A percentile compares a stretch with the other conserved stretches of the same genome.
phyloP scores from a whole-genome alignment of 2,113 vertebrate species.

The Bujurquina vittata region DNA sequence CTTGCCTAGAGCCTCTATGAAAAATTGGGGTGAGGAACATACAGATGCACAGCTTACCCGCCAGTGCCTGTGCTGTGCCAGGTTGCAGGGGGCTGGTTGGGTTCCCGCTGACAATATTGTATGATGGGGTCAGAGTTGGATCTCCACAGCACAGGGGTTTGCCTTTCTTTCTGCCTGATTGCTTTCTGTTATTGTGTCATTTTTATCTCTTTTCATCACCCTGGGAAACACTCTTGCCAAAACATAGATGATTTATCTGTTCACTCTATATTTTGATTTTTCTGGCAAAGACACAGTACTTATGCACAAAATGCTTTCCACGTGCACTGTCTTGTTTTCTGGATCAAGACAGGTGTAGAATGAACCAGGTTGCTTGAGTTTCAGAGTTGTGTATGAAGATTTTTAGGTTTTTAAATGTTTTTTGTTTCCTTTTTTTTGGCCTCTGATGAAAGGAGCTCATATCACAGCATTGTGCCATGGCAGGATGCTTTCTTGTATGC shows the following conservation, averaged over 20 bases:
- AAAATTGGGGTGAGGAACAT: constrained; percentile 60
- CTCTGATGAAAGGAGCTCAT: constrained; percentile 65
- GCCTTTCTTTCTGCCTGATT: constrained; percentile 75
- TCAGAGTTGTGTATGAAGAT: constrained; percentile 60
- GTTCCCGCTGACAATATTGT: constrained; percentile 66
- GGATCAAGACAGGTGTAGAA: constrained; percentile 56
- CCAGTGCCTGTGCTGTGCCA: constrained; percentile 69
- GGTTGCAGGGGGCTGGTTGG: constrained; percentile 63
- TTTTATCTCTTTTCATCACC: constrained; percentile 57
- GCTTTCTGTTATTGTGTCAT: constrained; percentile 64
- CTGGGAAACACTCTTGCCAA: constrained; percentile 66
- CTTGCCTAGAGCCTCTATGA: constrained; percentile 64
- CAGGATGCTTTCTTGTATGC: constrained; percentile 77
- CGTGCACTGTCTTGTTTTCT: constrained; percentile 68
- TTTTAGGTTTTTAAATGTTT: constrained; percentile 67
- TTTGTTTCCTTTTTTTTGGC: constrained; percentile 46
- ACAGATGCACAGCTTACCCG: constrained; percentile 70
- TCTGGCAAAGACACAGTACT: constrained; percentile 70
- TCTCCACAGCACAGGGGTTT: constrained; percentile 79
- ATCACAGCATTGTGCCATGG: constrained; percentile 71
- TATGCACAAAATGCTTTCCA: constrained; percentile 81
- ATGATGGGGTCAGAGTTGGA: constrained; percentile 69
- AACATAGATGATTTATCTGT: constrained; percentile 53
- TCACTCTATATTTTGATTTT: constrained; percentile 53
- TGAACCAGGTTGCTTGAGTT: constrained; percentile 65